phyloP scores from a whole-genome alignment of 2,113 vertebrate genomes.

The Electrona antarctica region DNA sequence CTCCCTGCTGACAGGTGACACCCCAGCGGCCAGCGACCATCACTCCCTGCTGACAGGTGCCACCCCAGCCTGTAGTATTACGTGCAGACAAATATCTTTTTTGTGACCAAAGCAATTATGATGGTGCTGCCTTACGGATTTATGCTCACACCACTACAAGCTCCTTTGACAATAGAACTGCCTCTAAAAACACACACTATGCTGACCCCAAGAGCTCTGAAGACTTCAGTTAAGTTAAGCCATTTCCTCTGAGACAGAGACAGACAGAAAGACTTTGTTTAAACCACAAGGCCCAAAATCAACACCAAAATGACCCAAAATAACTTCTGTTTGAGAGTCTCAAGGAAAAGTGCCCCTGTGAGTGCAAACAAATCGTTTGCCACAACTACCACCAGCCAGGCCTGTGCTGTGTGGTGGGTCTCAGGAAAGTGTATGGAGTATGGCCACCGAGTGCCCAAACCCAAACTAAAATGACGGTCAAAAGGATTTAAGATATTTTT shows the following conservation, averaged over 20 bases:
- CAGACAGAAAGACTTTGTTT: conserved; percentile 29
- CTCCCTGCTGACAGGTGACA: too few species aligned
- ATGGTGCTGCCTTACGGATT: too few species aligned
- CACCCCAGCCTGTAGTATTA: too few species aligned
- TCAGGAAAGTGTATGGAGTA: neutral
- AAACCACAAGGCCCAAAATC: conserved; percentile 59
- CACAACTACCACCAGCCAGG: neutral
- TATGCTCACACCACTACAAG: too few species aligned
- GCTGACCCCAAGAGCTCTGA: neutral
- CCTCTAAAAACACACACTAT: neutral
- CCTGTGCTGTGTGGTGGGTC: neutral
- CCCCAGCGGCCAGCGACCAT: too few species aligned
- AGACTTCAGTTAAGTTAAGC: conserved; percentile 18
- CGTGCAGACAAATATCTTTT: too few species aligned
- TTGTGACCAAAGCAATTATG: too few species aligned
- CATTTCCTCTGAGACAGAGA: conserved; percentile 20
- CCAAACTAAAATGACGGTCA: neutral
- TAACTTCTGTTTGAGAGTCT: conserved; percentile 59
- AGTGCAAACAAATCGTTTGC: conserved; percentile 40
- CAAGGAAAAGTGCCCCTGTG: conserved; percentile 43
- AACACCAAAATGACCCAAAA: conserved; percentile 56
- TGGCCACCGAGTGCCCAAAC: neutral
- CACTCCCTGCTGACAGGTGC: too few species aligned
- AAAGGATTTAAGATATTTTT: too few species aligned
- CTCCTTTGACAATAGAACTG: neutral